Base-by-base conservation (phyloP, 2,797 vertebrate species). In the Nasua narica region DNA sequence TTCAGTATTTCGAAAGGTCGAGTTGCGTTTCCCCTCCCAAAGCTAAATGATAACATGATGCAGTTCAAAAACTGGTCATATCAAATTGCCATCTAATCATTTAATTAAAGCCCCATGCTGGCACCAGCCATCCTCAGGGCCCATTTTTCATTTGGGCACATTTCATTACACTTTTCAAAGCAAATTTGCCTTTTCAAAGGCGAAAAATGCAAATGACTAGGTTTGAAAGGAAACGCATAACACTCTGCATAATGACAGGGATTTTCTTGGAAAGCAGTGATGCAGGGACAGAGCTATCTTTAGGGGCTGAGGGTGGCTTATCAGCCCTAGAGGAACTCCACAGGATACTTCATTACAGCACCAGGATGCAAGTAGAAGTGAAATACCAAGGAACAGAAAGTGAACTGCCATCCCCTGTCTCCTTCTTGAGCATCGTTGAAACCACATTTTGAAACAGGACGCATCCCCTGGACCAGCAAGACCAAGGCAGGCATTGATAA, bases 21-120 rank as follows among this genome's bases (percentile, higher is more conserved):
- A 98, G 97, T 92, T 96, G 89, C 83, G 1, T 95, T 98, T 97
- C 94, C 92, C 95, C 97, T 97, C 93, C 95, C 40, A 90, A 96
- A 97, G 86, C 93, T 46, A 97, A 97, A 97, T 87, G 97, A 97
- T 91, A 98, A 97, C 97, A 97, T 0, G 78, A 98, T 76, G 96
- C 96, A 97, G 91, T 98, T 97, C 98, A 98, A 98, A 98, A 97
- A 95, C 97, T 96, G 98, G 98, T 96, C 97, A 87, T 96, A 98
- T 96, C 97, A 97, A 98, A 98, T 97, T 98, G 97, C 98, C 98
- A 98, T 98, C 98, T 98, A 98, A 99, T 97, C 97, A 97, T 98
- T 98, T 98, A 98, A 98, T 98, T 98, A 98, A 98, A 98, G 97
- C 96, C 96, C 96, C 95, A 92, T 84, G 87, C 97, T 87, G 98